Conservation (phyloP, 1,140 invertebrate species). For the Calephelis virginiensis region DNA sequence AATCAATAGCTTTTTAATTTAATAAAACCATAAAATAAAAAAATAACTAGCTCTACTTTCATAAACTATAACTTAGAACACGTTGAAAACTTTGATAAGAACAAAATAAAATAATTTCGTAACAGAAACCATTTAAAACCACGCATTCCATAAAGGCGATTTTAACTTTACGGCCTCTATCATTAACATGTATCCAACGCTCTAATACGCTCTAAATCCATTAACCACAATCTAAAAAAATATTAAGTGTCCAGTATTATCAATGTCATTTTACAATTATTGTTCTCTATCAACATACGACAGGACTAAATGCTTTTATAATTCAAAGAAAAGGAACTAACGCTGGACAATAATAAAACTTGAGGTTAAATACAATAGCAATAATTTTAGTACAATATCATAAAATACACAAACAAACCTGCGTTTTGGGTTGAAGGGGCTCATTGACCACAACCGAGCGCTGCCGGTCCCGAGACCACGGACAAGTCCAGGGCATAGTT, state of each 20-base stretch:
- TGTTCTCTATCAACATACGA: not conserved
- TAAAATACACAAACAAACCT: conserved; percentile 39
- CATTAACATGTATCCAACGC: conserved; percentile 55
- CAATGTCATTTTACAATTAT: conserved; percentile 45
- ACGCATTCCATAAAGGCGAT: conserved; percentile 18
- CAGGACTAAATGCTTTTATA: conserved; percentile 4
- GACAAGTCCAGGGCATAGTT: conserved; percentile 67
- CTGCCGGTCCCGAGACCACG: conserved; percentile 61
- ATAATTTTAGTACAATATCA: not conserved
- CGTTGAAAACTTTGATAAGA: too few relatives aligned
- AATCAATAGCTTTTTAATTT: too few relatives aligned
- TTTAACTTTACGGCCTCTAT: conserved; percentile 51
- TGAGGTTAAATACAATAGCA: not conserved
- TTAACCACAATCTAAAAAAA: conserved; percentile 58
- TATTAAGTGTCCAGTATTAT: conserved; percentile 53
- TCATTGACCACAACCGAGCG: conserved; percentile 44
- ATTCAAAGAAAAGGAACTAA: not conserved
- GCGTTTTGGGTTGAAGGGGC: conserved; percentile 37
- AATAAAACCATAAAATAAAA: too few relatives aligned
- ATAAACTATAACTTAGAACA: too few relatives aligned
- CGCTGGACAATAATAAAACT: too few relatives aligned
- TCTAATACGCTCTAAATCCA: conserved; percentile 56
- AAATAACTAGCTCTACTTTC: too few relatives aligned
- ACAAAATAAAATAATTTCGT: too few relatives aligned
- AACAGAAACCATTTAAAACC: not conserved